A percentile compares a stretch with the other conserved stretches of the same genome.
phyloP scores from a whole-genome alignment of 2,888 invertebrate genomes.

The Plebejus argus region DNA sequence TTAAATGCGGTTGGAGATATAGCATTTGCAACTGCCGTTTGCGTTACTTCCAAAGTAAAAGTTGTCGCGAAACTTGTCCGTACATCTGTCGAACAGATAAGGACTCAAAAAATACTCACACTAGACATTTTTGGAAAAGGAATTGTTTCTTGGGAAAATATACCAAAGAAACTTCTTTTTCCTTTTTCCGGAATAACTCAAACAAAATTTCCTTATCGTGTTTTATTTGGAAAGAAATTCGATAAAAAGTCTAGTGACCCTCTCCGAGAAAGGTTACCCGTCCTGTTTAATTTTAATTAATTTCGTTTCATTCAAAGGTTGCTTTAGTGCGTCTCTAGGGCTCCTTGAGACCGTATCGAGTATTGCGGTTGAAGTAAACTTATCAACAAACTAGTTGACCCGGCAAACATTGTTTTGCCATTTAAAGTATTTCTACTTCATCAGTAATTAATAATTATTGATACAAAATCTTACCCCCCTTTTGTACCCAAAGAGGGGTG shows the following conservation, averaged over 20 bases:
- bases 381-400: background rate
- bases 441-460: too few species aligned
- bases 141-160: background rate
- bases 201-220: constrained; percentile 4
- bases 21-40: constrained; percentile 55
- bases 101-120: background rate
- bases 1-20: constrained; percentile 64
- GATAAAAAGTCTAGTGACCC: background rate
- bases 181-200: background rate
- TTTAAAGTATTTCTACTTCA: too few species aligned
- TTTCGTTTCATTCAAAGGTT: constrained; percentile 2
- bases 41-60: constrained; percentile 59
- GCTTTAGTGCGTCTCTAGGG: background rate
- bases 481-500: too few species aligned
- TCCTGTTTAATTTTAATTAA: constrained; percentile 4
- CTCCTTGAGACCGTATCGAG: background rate
- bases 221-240: background rate
- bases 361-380: background rate
- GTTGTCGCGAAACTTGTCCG: constrained; percentile 56
- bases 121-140: background rate
- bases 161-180: background rate
- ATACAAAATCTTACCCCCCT: too few species aligned
- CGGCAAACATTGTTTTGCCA: too few species aligned
- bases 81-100: constrained; percentile 52
- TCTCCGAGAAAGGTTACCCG: background rate